Evolutionary conservation across 2,797 vertebrate species (phyloP).

Genomic region (Chromis chromis): DNA sequence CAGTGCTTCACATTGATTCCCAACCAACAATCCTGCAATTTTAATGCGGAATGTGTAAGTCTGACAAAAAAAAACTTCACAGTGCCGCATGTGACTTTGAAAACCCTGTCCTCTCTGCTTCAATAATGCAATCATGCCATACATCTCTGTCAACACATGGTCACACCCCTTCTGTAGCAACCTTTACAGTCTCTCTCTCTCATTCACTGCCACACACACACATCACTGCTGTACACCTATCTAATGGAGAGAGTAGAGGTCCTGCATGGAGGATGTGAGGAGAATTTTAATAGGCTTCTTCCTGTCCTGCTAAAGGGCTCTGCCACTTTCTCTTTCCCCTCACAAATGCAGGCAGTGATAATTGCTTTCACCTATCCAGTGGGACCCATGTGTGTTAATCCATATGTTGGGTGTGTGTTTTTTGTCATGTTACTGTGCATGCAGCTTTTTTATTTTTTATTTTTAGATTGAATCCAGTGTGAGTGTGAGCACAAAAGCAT

Average conservation of each 20-base stretch:
- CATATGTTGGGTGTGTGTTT: constrained; percentile 36
- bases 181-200: constrained; percentile 56
- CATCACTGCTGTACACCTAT: constrained; percentile 71
- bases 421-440: constrained; percentile 6
- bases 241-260: constrained; percentile 79
- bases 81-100: constrained; percentile 75
- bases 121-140: constrained; percentile 78
- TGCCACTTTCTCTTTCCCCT: constrained; percentile 66
- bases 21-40: not conserved
- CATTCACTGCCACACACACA: constrained; percentile 48
- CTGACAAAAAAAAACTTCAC: constrained; percentile 43
- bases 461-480: not conserved
- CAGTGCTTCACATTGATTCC: not conserved
- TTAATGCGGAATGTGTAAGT: constrained; percentile 19
- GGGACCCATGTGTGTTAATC: constrained; percentile 53
- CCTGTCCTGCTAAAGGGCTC: constrained; percentile 72
- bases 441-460: constrained; percentile 3
- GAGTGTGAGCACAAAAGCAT: not conserved
- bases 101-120: constrained; percentile 71
- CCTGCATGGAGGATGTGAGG: constrained; percentile 83
- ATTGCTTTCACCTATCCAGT: constrained; percentile 68
- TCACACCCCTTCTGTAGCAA: constrained; percentile 73
- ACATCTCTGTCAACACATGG: constrained; percentile 82
- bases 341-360: constrained; percentile 55
- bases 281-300: constrained; percentile 84